phyloP scores from a whole-genome alignment of 2,888 invertebrate species.

The Napeogenes inachia region DNA sequence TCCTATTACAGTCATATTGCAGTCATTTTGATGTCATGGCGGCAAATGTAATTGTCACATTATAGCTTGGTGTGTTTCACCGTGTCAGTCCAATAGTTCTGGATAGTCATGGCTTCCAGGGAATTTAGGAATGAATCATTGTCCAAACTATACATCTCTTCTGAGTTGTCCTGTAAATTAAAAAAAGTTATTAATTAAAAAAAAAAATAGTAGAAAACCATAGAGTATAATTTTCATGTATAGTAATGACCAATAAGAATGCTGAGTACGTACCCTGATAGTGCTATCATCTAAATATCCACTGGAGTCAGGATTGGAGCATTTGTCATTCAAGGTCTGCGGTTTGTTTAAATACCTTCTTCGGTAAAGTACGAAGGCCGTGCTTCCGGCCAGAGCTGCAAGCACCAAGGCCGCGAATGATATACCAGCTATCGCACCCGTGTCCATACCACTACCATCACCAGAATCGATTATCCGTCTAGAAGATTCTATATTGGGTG shows the following conservation, averaged over 20 bases:
- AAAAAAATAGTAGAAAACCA: background rate
- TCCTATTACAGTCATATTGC: background rate
- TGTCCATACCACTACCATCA: slow-evolving; percentile 66
- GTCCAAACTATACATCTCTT: slow-evolving; percentile 96
- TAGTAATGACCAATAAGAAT: too few relatives aligned
- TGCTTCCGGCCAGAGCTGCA: slow-evolving; percentile 80
- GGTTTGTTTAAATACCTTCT: slow-evolving; percentile 87
- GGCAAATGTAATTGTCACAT: slow-evolving; percentile 8
- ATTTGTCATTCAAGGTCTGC: slow-evolving; percentile 87
- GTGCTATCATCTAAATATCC: slow-evolving; percentile 92
- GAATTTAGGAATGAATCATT: slow-evolving; percentile 96
- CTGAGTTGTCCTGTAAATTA: slow-evolving; percentile 89
- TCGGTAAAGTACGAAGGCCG: slow-evolving; percentile 83
- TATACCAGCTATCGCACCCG: slow-evolving; percentile 82
- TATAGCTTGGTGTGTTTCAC: slow-evolving; percentile 93
- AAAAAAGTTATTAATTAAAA: background rate
- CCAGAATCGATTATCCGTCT: slow-evolving; percentile 58
- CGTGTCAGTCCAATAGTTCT: slow-evolving; percentile 95
- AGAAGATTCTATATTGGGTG: slow-evolving; percentile 64
- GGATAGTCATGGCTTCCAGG: slow-evolving; percentile 94
- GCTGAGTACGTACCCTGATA: slow-evolving; percentile 80
- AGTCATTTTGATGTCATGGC: background rate
- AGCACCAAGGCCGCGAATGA: slow-evolving; percentile 81
- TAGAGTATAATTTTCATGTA: too few relatives aligned
- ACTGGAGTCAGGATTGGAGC: slow-evolving; percentile 91